Evolutionary conservation across 2,797 vertebrate genomes (phyloP), one percentile per base, ranked within the genome.

Genomic region (Lepus oiostolus): DNA sequence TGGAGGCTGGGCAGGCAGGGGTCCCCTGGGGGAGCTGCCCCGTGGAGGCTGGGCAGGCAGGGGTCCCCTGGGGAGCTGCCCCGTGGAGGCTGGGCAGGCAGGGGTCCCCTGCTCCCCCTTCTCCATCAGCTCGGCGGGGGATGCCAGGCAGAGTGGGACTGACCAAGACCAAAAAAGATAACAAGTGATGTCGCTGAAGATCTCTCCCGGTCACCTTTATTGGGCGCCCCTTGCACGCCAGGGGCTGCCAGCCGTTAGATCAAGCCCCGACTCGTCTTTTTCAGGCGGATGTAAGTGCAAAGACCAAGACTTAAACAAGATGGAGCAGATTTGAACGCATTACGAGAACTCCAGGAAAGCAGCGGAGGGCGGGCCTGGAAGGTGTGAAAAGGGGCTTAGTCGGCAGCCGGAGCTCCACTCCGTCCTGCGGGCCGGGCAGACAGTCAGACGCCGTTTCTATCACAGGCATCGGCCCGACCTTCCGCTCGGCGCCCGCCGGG

Each of bases 381-480:
- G 38, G 70, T 91, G 91, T 63, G 58, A 88, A 89, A 90, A 67
- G 88, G 80, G 79, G 71, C 84, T 95, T 90, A 83, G 93, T 70
- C 67, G 32, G 93, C 94, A 83, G 85, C 90, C 96, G 96, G 95
- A 96, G 77, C 92, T 94, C 92, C 93, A 93, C 81, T 90, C 42
- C 60, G 91, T 42, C 32, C 38, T 38, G 38, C 5, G 38, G 38
- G 38, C 38, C 42, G 42, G 86, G 76, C 95, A 81, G 88, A 95
- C 97, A 96, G 89, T 96, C 90, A 54, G 77, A 93, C 85, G 85
- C 90, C 93, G 94, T 96, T 91, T 96, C 52, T 81, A 87, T 96
- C 93, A 47, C 71, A 75, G 83, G 72, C 90, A n/a, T 67, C 77
- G 28, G 85, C 95, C 72, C 83, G 86, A 50, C 32, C 68, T 96